Percentiles rank a stretch among this genome's conserved stretches.
Evolutionary conservation across 2,888 invertebrate species (phyloP).

Genomic region (Galerucella nymphaeae): DNA sequence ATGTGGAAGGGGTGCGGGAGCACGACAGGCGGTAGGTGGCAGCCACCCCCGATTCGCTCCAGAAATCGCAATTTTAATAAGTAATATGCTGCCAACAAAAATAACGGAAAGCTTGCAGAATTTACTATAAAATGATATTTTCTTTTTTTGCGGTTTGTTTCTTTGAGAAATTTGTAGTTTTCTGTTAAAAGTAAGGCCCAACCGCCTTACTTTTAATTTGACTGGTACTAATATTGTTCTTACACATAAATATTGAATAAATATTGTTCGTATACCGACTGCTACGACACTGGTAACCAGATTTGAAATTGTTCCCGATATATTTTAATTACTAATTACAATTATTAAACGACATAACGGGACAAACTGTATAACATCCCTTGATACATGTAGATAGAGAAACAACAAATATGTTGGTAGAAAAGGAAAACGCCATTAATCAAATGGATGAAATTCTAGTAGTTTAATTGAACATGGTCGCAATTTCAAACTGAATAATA

Average conservation of each 20-base stretch:
- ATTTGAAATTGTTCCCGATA: too few relatives aligned
- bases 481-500: constrained; percentile 6
- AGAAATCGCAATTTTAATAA: constrained; percentile 44
- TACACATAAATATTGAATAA: too few relatives aligned
- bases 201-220: too few relatives aligned
- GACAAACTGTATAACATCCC: not conserved
- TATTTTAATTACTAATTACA: too few relatives aligned
- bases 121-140: constrained; percentile 13
- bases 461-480: constrained; percentile 7
- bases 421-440: constrained; percentile 13
- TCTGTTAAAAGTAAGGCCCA: not conserved
- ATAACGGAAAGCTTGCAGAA: constrained; percentile 10
- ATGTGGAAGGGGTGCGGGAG: constrained; percentile 24
- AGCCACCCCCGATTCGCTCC: constrained; percentile 34
- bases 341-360: too few relatives aligned
- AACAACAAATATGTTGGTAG: not conserved
- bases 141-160: constrained; percentile 1
- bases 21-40: constrained; percentile 23
- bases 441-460: constrained; percentile 5
- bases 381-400: not conserved
- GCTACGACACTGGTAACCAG: too few relatives aligned
- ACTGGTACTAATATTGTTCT: too few relatives aligned
- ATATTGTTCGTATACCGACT: too few relatives aligned
- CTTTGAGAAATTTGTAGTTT: not conserved
- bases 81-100: constrained; percentile 36